These are phyloP conservation scores for Diadegma fenestrale DNA, from an alignment of 2,888 invertebrate genomes.

Conservation along the genomic window DNA sequence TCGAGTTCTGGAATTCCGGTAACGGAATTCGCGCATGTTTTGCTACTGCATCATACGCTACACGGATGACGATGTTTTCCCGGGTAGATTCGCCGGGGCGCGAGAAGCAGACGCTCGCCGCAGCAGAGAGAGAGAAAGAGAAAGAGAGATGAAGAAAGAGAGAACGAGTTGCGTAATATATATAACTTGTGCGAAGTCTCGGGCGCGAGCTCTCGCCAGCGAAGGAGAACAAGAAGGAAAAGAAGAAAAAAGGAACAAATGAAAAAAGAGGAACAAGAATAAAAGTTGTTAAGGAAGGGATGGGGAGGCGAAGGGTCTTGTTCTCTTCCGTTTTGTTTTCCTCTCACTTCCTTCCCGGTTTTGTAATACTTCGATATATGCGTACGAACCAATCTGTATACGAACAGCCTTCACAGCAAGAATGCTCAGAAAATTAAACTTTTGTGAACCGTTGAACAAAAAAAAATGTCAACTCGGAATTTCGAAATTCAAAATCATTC, in stretches of 20 bases:
- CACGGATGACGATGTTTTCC: constrained; percentile 67
- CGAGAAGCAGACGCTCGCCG: constrained; percentile 32
- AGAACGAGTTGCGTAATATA: constrained; percentile 64
- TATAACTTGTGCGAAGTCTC: constrained; percentile 56
- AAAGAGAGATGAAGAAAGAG: not conserved
- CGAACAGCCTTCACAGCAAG: not conserved
- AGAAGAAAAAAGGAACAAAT: constrained; percentile 10
- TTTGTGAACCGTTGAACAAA: not conserved
- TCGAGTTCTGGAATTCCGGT: constrained; percentile 63
- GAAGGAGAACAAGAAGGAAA: constrained; percentile 11
- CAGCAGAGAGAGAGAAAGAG: not conserved
- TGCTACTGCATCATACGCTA: constrained; percentile 40
- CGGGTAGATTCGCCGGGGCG: constrained; percentile 58
- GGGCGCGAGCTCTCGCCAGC: constrained; percentile 30
- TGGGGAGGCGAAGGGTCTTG: constrained; percentile 25
- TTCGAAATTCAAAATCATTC: not conserved
- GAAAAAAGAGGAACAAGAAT: constrained; percentile 30
- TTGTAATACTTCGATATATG: constrained; percentile 25
- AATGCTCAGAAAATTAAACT: not conserved
- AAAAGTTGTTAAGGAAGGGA: constrained; percentile 3
- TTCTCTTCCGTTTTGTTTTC: constrained; percentile 69
- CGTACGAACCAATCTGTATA: not conserved
- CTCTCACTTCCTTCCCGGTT: constrained; percentile 65
- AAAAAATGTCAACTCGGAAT: not conserved
- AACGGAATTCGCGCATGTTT: constrained; percentile 64